Conservation (phyloP, 2,797 vertebrate genomes). For the Halcyon leucocephala region DNA sequence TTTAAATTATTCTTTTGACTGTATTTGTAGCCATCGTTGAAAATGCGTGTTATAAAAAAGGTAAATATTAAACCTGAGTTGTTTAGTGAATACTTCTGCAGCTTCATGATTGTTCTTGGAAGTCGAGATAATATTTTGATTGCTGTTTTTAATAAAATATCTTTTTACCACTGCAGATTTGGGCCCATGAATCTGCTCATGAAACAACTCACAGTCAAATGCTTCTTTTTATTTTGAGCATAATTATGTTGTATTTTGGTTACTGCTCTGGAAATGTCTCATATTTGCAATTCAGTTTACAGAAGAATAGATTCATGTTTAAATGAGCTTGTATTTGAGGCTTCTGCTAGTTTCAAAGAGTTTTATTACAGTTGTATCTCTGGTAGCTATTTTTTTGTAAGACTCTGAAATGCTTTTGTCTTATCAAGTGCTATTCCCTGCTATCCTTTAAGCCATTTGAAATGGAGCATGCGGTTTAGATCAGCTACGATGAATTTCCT, state of each 20-base stretch:
- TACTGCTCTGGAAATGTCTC: background rate
- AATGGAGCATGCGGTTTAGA: slow-evolving; percentile 31
- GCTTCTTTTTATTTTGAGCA: slow-evolving; percentile 27
- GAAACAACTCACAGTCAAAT: background rate
- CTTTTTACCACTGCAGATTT: background rate
- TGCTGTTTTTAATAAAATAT: background rate
- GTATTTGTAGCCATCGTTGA: background rate
- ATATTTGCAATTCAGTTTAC: slow-evolving; percentile 11
- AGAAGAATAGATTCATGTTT: slow-evolving; percentile 32
- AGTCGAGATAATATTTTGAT: background rate
- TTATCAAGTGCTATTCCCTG: slow-evolving; percentile 17
- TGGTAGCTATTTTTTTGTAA: slow-evolving; percentile 8
- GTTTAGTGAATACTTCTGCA: background rate
- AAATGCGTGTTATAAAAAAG: background rate
- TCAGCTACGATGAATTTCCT: slow-evolving; percentile 44
- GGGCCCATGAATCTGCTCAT: background rate
- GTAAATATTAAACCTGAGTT: background rate
- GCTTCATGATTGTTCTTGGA: background rate
- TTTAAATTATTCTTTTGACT: background rate
- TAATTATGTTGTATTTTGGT: slow-evolving; percentile 32
- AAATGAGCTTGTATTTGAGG: background rate
- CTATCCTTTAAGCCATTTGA: slow-evolving; percentile 38
- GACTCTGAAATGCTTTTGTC: slow-evolving; percentile 37
- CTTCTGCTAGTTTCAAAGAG: slow-evolving; percentile 25
- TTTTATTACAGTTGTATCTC: slow-evolving; percentile 20